Evolutionary conservation across 2,888 invertebrate species (phyloP).

Genomic region (Trissolcus japonicus): DNA sequence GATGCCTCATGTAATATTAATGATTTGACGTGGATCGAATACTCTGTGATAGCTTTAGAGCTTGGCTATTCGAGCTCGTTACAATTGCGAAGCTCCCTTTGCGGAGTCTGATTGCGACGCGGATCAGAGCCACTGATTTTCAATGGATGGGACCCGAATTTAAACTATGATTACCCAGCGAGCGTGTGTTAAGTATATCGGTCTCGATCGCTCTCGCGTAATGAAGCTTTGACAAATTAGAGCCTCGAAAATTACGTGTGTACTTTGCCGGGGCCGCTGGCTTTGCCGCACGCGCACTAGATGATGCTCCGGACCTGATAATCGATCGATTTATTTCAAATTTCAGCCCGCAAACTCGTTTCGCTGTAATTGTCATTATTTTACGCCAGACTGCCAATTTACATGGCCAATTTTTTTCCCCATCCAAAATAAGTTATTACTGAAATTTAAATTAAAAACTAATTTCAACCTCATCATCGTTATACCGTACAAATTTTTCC

Average conservation of each 20-base stretch:
- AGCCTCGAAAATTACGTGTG: slow-evolving; percentile 70
- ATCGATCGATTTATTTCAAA: slow-evolving; percentile 63
- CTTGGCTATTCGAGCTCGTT: slow-evolving; percentile 53
- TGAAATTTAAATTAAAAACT: slow-evolving; percentile 5
- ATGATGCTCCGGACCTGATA: slow-evolving; percentile 46
- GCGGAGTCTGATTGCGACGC: slow-evolving; percentile 72
- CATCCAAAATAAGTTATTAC: slow-evolving; percentile 7
- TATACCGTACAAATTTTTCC: no score
- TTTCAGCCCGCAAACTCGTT: slow-evolving; percentile 44
- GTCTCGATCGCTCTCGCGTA: slow-evolving; percentile 69
- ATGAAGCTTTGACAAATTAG: slow-evolving; percentile 76
- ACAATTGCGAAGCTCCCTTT: slow-evolving; percentile 51
- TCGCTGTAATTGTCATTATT: slow-evolving; percentile 45
- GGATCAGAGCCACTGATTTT: slow-evolving; percentile 75
- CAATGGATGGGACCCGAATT: slow-evolving; percentile 76
- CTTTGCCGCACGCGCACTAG: slow-evolving; percentile 48
- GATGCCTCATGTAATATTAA: slow-evolving; percentile 76
- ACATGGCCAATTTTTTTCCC: slow-evolving; percentile 5
- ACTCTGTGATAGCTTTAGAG: slow-evolving; percentile 70
- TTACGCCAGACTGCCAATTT: slow-evolving; percentile 26
- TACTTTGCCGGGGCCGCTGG: slow-evolving; percentile 61
- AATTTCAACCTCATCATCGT: background rate
- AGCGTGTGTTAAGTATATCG: slow-evolving; percentile 72
- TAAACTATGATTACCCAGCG: slow-evolving; percentile 75
- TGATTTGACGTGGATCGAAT: slow-evolving; percentile 74